Percentiles rank a stretch among this genome's conserved stretches.
Evolutionary conservation across 1,140 invertebrate species (phyloP).

Genomic region (Himalopsyche phryganea): DNA sequence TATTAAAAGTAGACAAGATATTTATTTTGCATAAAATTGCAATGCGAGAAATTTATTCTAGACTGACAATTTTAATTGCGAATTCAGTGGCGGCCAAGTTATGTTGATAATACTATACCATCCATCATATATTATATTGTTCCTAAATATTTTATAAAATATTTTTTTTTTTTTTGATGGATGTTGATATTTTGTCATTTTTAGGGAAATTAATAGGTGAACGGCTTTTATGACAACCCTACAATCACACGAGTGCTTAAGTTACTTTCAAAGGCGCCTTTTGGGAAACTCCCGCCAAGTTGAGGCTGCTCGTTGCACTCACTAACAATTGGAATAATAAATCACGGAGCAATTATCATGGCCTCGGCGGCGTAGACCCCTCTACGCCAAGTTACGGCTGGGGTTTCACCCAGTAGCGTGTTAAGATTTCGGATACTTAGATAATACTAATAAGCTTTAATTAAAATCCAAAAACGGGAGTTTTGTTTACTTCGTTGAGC

Average conservation of each 20-base stretch:
- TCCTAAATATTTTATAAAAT: no score
- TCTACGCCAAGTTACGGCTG: not conserved
- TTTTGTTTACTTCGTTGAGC: not conserved
- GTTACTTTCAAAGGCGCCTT: no score
- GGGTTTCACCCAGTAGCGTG: not conserved
- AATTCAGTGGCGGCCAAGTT: no score
- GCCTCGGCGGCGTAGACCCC: not conserved
- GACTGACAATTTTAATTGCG: no score
- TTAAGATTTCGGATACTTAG: not conserved
- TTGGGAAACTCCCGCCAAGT: not conserved
- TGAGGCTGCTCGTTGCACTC: conserved; percentile 17
- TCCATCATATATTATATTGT: no score
- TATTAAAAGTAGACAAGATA: no score
- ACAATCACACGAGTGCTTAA: not conserved
- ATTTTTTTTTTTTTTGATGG: no score
- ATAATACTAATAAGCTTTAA: not conserved
- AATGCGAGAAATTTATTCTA: no score
- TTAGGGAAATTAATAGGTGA: no score
- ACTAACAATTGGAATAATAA: conserved; percentile 22
- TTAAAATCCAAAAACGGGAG: not conserved
- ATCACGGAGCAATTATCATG: conserved; percentile 24
- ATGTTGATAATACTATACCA: no score
- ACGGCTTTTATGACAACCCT: conserved; percentile 1
- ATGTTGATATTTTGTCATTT: no score
- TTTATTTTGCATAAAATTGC: no score